Evolutionary conservation across 2,888 invertebrate genomes (phyloP).

Genomic region (Cistogaster globosa): DNA sequence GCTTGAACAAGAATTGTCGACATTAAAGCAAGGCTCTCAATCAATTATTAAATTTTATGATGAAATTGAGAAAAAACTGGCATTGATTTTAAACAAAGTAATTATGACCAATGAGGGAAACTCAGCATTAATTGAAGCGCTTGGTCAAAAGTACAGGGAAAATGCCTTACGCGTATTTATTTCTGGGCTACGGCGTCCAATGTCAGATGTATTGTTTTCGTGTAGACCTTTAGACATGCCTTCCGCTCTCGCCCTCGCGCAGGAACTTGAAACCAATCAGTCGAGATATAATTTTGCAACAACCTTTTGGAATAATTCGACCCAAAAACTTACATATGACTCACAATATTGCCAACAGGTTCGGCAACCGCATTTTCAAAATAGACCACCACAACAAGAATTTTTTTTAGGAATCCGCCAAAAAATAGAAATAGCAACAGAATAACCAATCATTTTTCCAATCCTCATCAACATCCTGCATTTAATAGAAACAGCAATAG

Average conservation of each 20-base stretch:
- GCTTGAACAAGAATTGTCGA: slow-evolving; percentile 66
- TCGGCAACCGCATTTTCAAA: background rate
- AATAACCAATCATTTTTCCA: background rate
- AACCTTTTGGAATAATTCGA: slow-evolving; percentile 46
- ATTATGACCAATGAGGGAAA: slow-evolving; percentile 68
- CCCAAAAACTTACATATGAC: slow-evolving; percentile 14
- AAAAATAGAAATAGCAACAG: background rate
- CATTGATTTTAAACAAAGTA: slow-evolving; percentile 69
- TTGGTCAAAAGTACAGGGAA: slow-evolving; percentile 30
- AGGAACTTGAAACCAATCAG: slow-evolving; percentile 36
- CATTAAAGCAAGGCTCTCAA: slow-evolving; percentile 68
- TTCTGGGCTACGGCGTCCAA: slow-evolving; percentile 20
- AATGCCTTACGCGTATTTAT: slow-evolving; percentile 46
- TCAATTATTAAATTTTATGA: slow-evolving; percentile 67
- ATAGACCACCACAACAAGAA: slow-evolving; percentile 1
- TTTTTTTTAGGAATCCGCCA: too few relatives aligned
- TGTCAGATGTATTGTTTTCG: slow-evolving; percentile 24
- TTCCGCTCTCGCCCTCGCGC: background rate
- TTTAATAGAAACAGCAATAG: background rate
- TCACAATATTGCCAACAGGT: slow-evolving; percentile 41
- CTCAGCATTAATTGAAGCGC: slow-evolving; percentile 37
- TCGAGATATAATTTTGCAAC: slow-evolving; percentile 54
- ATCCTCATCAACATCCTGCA: background rate
- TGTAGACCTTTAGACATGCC: slow-evolving; percentile 29
- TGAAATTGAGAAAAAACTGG: slow-evolving; percentile 67